Evolutionary conservation across 1,140 invertebrate species (phyloP).

Genomic region (Macrosteles quadrilineatus): DNA sequence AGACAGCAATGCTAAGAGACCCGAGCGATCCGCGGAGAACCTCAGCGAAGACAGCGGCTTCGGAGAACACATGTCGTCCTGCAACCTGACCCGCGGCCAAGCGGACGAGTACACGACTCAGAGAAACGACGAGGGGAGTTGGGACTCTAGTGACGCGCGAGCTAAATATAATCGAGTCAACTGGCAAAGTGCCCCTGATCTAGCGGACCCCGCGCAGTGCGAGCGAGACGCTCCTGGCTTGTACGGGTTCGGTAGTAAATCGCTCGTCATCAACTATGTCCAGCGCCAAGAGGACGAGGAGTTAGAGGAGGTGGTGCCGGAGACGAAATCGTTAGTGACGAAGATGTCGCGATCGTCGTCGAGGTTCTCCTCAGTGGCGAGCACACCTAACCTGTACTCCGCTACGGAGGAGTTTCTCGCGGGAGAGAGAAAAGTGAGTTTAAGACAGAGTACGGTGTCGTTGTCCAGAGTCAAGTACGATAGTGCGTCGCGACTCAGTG

Average conservation of each 20-base stretch:
- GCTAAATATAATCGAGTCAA: conserved; percentile 43
- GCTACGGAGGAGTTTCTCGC: conserved; percentile 47
- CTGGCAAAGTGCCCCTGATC: conserved; percentile 45
- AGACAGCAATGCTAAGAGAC: conserved; percentile 46
- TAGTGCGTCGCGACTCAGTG: conserved; percentile 35
- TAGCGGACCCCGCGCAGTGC: conserved; percentile 34
- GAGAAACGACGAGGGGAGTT: conserved; percentile 21
- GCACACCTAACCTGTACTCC: conserved; percentile 62
- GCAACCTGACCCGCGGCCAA: conserved; percentile 1
- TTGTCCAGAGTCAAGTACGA: conserved; percentile 39
- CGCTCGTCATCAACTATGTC: conserved; percentile 31
- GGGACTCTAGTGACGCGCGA: conserved; percentile 32
- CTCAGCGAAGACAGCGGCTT: conserved; percentile 75
- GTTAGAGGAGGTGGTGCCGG: conserved; percentile 28
- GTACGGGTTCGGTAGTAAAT: conserved; percentile 27
- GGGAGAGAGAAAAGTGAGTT: conserved; percentile 33
- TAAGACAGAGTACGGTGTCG: conserved; percentile 35
- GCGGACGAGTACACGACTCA: not conserved
- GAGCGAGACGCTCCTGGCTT: conserved; percentile 7
- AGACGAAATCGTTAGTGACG: conserved; percentile 35
- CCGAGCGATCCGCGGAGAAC: conserved; percentile 66
- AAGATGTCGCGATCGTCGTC: conserved; percentile 42
- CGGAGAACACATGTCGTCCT: conserved; percentile 56
- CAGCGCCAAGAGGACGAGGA: conserved; percentile 35
- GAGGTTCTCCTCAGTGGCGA: conserved; percentile 51